Base-by-base conservation (phyloP, 2,113 vertebrate genomes). In the Cyprinodon tularosa region DNA sequence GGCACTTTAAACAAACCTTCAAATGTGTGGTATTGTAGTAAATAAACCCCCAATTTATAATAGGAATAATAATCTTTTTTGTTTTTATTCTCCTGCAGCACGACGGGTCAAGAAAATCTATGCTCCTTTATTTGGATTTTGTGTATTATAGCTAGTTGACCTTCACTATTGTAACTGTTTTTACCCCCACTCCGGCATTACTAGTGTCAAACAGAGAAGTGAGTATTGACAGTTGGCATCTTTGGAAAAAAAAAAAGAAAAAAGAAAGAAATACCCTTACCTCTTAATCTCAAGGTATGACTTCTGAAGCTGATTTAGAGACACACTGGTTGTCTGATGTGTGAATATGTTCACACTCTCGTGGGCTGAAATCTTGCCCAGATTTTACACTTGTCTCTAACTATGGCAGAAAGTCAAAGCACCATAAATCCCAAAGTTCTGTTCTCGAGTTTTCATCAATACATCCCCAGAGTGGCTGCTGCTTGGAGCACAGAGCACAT, bases 211-310 rank as follows among this genome's bases (percentile, higher is more conserved):
- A 13, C 45, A 47, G 42, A 57, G 50, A 57, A n/a, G 8, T 57
- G 50, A 57, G 20, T 57, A 57, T 57, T 66, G 42, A 45, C 65
- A 44, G 42, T 72, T 80, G 39, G 72, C 70, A 80, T 87, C 81
- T 86, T 71, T 77, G 82, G 48, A 85, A 90, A 88, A 93, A 89
- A 93, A 93, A 48, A 29, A 29, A n/a, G n/a, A 29, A 29, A 29
- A 29, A 29, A 29, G 2, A 48, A 57, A n/a, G 1, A 57, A 57
- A 22, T 3, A 15, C 45, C 84, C 86, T 91, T 91, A 71, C 76
- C 81, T 76, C 80, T 77, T 40, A 59, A 84, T 93, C 89, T 91
- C 83, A 0, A 60, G 20, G 4, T 44, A 29, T 10, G 20, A 59
- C 17, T 62, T 72, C 39, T 63, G 42, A 63, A 6, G 60, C 39